phyloP scores from a whole-genome alignment of 2,888 invertebrate genomes.

The Hymenopus coronatus region DNA sequence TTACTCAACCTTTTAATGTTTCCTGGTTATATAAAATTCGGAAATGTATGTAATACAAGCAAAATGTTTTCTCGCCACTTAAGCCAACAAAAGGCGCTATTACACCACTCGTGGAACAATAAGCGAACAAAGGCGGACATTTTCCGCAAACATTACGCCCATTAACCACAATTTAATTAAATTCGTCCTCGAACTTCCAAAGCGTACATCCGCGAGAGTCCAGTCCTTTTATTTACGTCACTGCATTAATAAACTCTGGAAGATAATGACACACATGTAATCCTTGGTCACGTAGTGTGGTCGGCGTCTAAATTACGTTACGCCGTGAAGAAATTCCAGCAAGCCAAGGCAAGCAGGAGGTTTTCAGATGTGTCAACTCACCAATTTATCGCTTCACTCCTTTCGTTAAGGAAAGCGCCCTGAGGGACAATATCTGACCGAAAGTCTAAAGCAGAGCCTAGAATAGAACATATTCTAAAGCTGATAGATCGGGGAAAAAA shows the following conservation, averaged over 20 bases:
- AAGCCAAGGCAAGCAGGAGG: not conserved
- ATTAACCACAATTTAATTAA: not conserved
- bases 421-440: not conserved
- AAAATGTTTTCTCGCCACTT: no score
- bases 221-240: no score
- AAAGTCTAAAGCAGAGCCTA: not conserved
- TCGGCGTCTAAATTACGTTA: not conserved
- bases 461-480: no score
- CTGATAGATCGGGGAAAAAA: no score
- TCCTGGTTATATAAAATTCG: no score
- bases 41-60: no score
- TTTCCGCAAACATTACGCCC: not conserved
- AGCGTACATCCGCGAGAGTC: no score
- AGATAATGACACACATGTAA: not conserved
- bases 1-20: no score
- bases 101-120: not conserved
- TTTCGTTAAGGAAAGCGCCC: not conserved
- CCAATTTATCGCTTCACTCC: not conserved
- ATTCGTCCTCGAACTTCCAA: not conserved
- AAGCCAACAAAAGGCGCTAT: no score
- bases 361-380: not conserved
- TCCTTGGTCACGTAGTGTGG: not conserved
- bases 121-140: not conserved
- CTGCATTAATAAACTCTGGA: not conserved
- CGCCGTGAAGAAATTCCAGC: not conserved